Evolutionary conservation across 2,113 vertebrate genomes (phyloP).

Genomic region (Zosterops hypoxanthus): DNA sequence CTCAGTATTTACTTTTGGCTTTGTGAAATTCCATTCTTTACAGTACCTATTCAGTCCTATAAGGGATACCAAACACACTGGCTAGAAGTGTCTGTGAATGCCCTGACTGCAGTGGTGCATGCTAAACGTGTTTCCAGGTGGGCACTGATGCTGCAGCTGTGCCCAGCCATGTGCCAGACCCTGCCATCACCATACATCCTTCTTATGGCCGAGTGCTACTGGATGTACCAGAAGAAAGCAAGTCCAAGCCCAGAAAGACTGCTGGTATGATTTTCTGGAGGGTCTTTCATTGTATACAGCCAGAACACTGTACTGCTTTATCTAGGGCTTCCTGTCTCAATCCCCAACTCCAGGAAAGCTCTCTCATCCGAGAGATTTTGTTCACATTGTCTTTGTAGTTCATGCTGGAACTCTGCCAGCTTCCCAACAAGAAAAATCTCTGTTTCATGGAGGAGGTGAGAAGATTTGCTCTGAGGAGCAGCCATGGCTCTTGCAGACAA

Average conservation of each 20-base stretch:
- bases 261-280: not conserved
- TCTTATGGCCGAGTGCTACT: not conserved
- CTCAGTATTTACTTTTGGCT: not conserved
- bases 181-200: not conserved
- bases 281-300: not conserved
- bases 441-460: not conserved
- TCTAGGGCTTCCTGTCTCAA: not conserved
- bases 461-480: not conserved
- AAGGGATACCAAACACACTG: not conserved
- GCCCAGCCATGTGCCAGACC: not conserved
- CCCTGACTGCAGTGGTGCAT: not conserved
- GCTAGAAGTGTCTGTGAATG: not conserved
- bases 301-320: not conserved
- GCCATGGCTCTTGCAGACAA: not conserved
- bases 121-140: fast-evolving
- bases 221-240: not conserved
- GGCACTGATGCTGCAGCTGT: not conserved
- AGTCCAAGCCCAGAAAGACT: not conserved
- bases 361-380: fast-evolving
- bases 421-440: not conserved
- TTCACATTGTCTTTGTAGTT: not conserved
- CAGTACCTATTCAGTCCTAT: not conserved
- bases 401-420: not conserved
- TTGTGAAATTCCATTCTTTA: not conserved
- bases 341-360: not conserved